Conservation (phyloP, 2,113 vertebrate genomes). For the Lontra canadensis region DNA sequence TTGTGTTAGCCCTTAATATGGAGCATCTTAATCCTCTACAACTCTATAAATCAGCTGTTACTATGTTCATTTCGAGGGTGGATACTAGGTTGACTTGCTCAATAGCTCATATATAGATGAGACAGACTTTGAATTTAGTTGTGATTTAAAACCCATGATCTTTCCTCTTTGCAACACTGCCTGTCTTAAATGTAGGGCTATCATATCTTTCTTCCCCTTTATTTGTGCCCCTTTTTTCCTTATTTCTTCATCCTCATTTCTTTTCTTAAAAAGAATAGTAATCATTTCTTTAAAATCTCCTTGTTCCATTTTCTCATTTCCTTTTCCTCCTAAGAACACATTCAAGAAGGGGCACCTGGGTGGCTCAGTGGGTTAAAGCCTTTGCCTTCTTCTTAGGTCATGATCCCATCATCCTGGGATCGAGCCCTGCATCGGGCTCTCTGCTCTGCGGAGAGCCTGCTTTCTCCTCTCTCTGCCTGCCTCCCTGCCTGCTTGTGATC, state of each 20-base stretch:
- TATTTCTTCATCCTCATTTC: neutral
- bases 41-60: neutral
- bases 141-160: neutral
- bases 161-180: neutral
- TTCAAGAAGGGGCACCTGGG: constrained; percentile 5
- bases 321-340: constrained; percentile 28
- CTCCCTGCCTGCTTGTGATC: no score
- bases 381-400: no score
- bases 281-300: neutral
- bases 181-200: no score
- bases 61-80: neutral
- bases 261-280: constrained; percentile 9
- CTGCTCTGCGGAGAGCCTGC: no score
- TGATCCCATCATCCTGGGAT: no score
- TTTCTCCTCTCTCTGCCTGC: no score
- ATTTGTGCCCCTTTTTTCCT: neutral
- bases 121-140: neutral
- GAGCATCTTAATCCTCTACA: neutral
- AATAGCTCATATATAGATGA: neutral
- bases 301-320: neutral
- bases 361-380: no score
- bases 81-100: neutral
- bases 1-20: neutral
- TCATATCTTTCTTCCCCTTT: neutral
- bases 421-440: no score